Evolutionary conservation across 2,888 invertebrate species (phyloP).

Genomic region (Hypercompe scribonia): DNA sequence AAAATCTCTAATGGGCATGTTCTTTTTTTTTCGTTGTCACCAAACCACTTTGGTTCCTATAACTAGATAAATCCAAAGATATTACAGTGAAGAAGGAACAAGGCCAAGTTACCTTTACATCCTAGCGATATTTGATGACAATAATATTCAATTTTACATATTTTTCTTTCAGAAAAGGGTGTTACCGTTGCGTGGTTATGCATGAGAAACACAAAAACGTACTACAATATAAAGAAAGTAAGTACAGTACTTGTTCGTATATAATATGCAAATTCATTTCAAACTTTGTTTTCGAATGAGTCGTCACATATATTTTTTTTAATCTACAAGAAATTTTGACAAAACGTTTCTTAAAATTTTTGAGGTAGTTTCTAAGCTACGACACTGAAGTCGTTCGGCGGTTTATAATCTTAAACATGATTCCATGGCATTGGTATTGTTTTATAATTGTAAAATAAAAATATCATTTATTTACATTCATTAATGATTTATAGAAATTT

Average conservation of each 20-base stretch:
- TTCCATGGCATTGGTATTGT: too few relatives aligned
- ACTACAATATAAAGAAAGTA: conserved; percentile 98
- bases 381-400: too few relatives aligned
- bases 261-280: neutral
- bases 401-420: too few relatives aligned
- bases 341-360: too few relatives aligned
- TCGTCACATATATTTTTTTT: too few relatives aligned
- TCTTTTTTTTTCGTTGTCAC: neutral
- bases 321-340: too few relatives aligned
- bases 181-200: conserved; percentile 97
- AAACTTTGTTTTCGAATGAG: neutral
- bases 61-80: neutral
- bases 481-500: too few relatives aligned
- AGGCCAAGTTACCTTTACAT: neutral
- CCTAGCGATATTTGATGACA: conserved; percentile 1
- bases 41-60: neutral
- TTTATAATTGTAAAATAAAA: too few relatives aligned
- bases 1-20: neutral
- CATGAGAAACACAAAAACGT: conserved; percentile 98
- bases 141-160: conserved; percentile 9
- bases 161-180: conserved; percentile 91
- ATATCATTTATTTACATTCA: too few relatives aligned
- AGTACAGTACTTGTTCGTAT: conserved; percentile 81
- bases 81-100: neutral
- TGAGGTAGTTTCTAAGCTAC: too few relatives aligned